Conservation (phyloP, 1,140 invertebrate species). For the Oedothorax gibbosus region DNA sequence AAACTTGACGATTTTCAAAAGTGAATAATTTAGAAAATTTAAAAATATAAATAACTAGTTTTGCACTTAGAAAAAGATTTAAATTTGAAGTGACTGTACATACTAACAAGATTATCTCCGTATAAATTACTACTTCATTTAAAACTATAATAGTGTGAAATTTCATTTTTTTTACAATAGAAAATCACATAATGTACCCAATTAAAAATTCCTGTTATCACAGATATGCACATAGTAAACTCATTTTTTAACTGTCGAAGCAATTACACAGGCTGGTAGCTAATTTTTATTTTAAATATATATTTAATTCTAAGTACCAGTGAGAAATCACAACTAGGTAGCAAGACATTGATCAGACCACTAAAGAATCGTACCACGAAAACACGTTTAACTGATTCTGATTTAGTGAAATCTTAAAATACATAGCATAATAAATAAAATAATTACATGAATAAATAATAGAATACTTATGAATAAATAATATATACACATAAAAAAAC, state of each 20-base stretch:
- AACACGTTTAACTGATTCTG: too few relatives aligned
- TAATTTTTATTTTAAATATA: conserved; percentile 10
- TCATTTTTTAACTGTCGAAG: conserved; percentile 16
- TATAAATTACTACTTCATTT: conserved; percentile 33
- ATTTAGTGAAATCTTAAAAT: too few relatives aligned
- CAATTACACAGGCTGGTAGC: conserved; percentile 1
- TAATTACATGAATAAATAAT: too few relatives aligned
- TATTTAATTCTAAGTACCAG: too few relatives aligned
- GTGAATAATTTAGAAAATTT: neutral
- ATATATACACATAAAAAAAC: too few relatives aligned
- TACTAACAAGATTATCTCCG: neutral
- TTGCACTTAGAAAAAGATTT: neutral
- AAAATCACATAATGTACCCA: conserved; percentile 38
- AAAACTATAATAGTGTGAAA: conserved; percentile 33
- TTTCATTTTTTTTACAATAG: conserved; percentile 36
- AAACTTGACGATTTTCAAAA: too few relatives aligned
- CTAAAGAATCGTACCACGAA: too few relatives aligned
- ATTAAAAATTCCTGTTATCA: conserved; percentile 51
- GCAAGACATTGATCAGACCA: too few relatives aligned
- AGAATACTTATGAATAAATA: too few relatives aligned
- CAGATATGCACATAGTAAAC: conserved; percentile 55
- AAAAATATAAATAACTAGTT: neutral
- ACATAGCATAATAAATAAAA: too few relatives aligned
- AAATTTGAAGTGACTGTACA: conserved; percentile 24
- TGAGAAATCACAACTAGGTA: too few relatives aligned